Base-by-base conservation (phyloP, 2,888 invertebrate species). In the Ceraclea dissimilis region DNA sequence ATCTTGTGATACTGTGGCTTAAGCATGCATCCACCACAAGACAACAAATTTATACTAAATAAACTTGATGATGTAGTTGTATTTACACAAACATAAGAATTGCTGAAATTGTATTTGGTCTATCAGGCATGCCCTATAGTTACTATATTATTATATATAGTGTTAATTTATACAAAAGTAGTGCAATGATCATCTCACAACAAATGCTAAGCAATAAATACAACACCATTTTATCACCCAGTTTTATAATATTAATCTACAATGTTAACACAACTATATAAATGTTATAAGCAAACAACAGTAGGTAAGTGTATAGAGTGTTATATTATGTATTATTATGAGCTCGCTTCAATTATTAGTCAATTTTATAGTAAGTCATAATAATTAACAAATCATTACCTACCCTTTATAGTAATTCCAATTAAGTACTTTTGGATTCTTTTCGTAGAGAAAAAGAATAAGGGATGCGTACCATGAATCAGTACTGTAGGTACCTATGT, bases 181-280 rank as follows among this genome's bases (percentile, higher is more conserved):
- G 46, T 59, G 53, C 46, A 53, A 51, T 55, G 50, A 55, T 43
- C 54, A 74, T 77, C 78, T 78, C 78, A 78, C 78, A 78, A 78
- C 78, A 77, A 77, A 77, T 77, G 74, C 64, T 73, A 72, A 74
- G 71, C 68, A 49, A 53, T 53, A 39, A 5, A 26, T 6, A 26
- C 4, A 26, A 6, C 26, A 26, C 26, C 26, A 26, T 26, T 26
- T 26, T 6, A 10, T 26, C 26, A 26, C 26, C 26, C 2, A 39
- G 16, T 39, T 39, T 4, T 39, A 39, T n/a, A 5, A n/a, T n/a
- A 39, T 5, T 4, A 8, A 39, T 39, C 48, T 34, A 43, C 52
- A 49, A 56, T 47, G 39, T 44, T 51, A 70, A 70, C 71, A 72
- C 70, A 69, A 71, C 5, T 39, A n/a, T 39, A 39, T 39, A 26